Evolutionary conservation across 1,140 invertebrate genomes (phyloP), one percentile per base, ranked within the genome.

Genomic region (Lepidurus arcticus): DNA sequence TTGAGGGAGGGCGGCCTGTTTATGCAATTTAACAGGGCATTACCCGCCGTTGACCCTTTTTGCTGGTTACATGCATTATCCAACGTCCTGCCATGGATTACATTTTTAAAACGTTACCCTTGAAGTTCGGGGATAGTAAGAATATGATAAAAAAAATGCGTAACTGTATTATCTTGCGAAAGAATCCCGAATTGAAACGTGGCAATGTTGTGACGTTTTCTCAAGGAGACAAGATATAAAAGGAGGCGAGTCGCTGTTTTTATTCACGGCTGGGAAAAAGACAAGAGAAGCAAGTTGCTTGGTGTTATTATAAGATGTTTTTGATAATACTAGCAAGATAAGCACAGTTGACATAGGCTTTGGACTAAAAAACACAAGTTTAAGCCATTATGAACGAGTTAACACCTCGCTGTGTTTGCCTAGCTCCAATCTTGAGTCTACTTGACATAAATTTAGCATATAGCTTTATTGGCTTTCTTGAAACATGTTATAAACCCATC

Each of bases 291-390:
- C 53, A 65, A n/a, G 6, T 11, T 16, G 53, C 53, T n/a, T 34
- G 53, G 53, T n/a, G 53, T 65, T 13, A 65, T 65, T 65, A 8
- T 65, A 65, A 65, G 53, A 65, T 65, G 53, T 65, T 65, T 65
- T 65, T 65, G 53, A 65, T 65, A 65, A 65, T 9, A n/a, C 21
- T n/a, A 16, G 53, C 53, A 65, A 65, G 53, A 65, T 65, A 65
- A 65, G 53, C 5, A 21, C n/a, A 16, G 53, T 47, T 47, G 16
- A 47, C 45, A 10, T 65, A 65, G 53, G 53, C 53, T 65, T 65
- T 65, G 53, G 16, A 21, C 21, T 21, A 16, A 65, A 65, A 65
- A 65, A 65, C 34, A 65, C 53, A 65, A 65, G 53, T 7, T 7
- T 65, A 65, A 65, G 53, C 53, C 53, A 11, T 65, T 65, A 65